Conservation (phyloP, 2,113 vertebrate genomes). For the Cololabis saira region DNA sequence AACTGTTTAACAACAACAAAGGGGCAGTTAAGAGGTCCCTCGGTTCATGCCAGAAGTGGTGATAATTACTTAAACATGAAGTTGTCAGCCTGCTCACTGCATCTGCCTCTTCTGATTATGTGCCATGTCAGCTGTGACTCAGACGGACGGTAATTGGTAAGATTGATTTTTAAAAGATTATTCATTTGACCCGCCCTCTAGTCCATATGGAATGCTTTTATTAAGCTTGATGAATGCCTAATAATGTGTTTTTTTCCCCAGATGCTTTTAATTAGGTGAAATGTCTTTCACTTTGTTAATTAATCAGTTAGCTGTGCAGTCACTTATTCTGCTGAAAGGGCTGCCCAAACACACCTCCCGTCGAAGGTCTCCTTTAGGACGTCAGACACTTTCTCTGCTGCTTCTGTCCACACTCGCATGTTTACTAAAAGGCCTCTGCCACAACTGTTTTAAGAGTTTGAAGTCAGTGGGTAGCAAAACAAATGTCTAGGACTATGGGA, state of each 20-base stretch:
- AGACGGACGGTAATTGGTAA: conserved; percentile 67
- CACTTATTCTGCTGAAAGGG: conserved; percentile 7
- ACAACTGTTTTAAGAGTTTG: too few relatives aligned
- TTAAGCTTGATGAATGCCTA: conserved; percentile 62
- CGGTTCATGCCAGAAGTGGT: conserved; percentile 73
- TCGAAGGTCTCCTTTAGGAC: conserved; percentile 24
- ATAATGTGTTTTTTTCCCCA: background rate
- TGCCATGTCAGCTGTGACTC: conserved; percentile 71
- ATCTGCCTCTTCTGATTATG: conserved; percentile 62
- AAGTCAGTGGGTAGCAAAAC: too few relatives aligned
- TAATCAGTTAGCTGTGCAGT: too few relatives aligned
- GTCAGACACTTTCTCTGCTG: conserved; percentile 5
- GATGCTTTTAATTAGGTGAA: background rate
- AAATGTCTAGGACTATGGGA: too few relatives aligned
- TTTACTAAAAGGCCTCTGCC: background rate
- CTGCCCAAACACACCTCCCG: conserved; percentile 18
- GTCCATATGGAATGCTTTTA: conserved; percentile 56
- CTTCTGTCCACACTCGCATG: conserved; percentile 18
- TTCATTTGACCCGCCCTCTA: conserved; percentile 60
- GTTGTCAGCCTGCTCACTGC: conserved; percentile 67
- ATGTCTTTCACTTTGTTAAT: conserved; percentile 1
- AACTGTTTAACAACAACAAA: conserved; percentile 82
- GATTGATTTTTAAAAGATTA: conserved; percentile 73
- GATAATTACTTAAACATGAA: conserved; percentile 83
- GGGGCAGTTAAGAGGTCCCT: conserved; percentile 71